Percentiles rank a stretch among this genome's conserved stretches.
Conservation (phyloP, 2,888 invertebrate species). For the Philereme vetulata region DNA sequence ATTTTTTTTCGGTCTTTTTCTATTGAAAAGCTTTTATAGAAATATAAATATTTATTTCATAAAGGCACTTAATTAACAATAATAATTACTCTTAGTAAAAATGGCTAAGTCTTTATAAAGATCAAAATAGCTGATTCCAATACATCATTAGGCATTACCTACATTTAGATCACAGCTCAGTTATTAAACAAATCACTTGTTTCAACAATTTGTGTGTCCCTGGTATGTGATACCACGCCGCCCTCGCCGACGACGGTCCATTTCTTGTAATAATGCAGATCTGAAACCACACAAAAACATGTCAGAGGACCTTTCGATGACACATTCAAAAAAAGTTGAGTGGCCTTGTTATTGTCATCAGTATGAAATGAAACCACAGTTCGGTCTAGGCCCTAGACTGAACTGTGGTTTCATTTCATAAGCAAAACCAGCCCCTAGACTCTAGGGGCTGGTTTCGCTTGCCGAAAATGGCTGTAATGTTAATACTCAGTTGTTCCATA, state of each 20-base stretch:
- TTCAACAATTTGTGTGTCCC: conserved; percentile 71
- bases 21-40: conserved; percentile 10
- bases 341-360: no score
- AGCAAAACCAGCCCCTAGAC: no score
- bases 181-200: conserved; percentile 56
- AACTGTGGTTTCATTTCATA: no score
- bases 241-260: conserved; percentile 85
- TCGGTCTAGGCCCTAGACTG: no score
- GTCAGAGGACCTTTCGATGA: no score
- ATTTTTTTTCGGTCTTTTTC: no score
- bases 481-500: no score
- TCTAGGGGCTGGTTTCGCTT: no score
- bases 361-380: no score
- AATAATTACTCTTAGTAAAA: conserved; percentile 29
- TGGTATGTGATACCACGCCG: conserved; percentile 66
- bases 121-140: conserved; percentile 30
- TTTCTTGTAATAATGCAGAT: conserved; percentile 89
- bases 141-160: conserved; percentile 37
- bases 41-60: conserved; percentile 40
- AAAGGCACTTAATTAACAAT: conserved; percentile 32
- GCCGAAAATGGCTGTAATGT: no score
- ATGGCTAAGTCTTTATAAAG: conserved; percentile 27
- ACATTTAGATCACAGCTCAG: conserved; percentile 70
- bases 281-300: conserved; percentile 71
- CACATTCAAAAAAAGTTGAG: background rate